Conservation (phyloP, 37 sponge, comb jelly and placozoan genomes). For the Theonella swinhoei region DNA sequence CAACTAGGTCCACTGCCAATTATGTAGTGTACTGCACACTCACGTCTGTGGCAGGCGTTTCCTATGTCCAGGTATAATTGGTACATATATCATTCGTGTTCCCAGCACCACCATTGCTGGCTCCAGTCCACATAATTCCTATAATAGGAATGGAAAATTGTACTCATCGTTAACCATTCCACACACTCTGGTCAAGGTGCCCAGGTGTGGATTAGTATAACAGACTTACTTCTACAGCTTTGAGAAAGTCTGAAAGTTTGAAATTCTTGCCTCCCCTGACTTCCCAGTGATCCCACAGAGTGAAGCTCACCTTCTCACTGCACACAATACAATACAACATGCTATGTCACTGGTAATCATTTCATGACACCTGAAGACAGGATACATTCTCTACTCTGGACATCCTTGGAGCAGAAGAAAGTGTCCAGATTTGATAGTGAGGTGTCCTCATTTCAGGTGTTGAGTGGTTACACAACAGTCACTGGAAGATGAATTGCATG, state of each 20-base stretch:
- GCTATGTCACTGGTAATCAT: background rate
- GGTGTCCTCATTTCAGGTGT: no score
- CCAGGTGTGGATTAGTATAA: background rate
- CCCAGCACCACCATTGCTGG: conserved; percentile 90
- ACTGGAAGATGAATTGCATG: no score
- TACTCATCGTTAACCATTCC: no score
- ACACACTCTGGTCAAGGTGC: no score
- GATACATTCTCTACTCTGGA: background rate
- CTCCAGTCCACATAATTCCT: conserved; percentile 71
- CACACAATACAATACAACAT: background rate
- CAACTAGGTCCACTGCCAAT: background rate
- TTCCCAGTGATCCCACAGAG: conserved; percentile 97
- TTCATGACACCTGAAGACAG: background rate
- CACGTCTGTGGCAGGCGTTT: conserved; percentile 80
- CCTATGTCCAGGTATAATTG: conserved; percentile 88
- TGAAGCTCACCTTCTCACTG: conserved; percentile 52
- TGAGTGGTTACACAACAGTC: no score
- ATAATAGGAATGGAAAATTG: background rate
- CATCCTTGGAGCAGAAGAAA: no score
- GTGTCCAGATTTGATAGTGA: no score
- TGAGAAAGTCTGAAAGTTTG: conserved; percentile 80
- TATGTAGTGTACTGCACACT: background rate
- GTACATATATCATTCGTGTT: conserved; percentile 95
- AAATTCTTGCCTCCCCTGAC: conserved; percentile 68
- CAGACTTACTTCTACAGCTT: conserved; percentile 49